A percentile compares a stretch with the other conserved stretches of the same genome.
Evolutionary conservation across 1,140 invertebrate genomes (phyloP).

Genomic region (Ceratoteleas bidentatus): DNA sequence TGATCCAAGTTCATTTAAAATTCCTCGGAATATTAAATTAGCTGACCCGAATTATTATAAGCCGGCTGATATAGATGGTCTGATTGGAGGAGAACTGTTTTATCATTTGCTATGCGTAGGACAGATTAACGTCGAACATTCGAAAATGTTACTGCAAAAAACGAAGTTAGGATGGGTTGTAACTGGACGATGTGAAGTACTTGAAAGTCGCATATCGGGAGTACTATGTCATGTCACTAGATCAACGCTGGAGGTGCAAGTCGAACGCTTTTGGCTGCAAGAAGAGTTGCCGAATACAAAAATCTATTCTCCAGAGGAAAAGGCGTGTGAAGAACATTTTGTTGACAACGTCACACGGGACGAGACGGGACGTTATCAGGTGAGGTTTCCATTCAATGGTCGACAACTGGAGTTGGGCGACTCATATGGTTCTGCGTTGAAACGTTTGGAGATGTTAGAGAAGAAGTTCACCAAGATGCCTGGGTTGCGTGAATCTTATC

Average conservation of each 20-base stretch:
- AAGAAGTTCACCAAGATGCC: not conserved
- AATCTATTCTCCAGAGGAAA: constrained; percentile 20
- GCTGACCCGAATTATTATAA: constrained; percentile 21
- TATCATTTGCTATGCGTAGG: constrained; percentile 21
- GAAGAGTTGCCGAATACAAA: constrained; percentile 7
- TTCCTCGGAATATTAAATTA: constrained; percentile 24
- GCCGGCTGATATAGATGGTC: constrained; percentile 16
- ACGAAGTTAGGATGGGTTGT: constrained; percentile 19
- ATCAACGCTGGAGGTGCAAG: constrained; percentile 14
- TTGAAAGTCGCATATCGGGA: not conserved
- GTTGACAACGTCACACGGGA: not conserved
- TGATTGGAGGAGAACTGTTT: constrained; percentile 22
- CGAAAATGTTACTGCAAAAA: constrained; percentile 16
- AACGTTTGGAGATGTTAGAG: constrained; percentile 20
- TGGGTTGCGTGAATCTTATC: constrained; percentile 3
- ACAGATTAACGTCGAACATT: constrained; percentile 3
- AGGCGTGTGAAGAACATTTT: constrained; percentile 20
- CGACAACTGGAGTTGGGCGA: constrained; percentile 14
- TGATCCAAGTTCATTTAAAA: not conserved
- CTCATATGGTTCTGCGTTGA: constrained; percentile 19
- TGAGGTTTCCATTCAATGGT: constrained; percentile 33
- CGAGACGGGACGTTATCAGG: constrained; percentile 7
- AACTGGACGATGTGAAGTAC: not conserved
- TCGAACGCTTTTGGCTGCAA: constrained; percentile 28
- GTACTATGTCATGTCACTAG: constrained; percentile 3